phyloP scores from a whole-genome alignment of 2,113 vertebrate species.

The Colinus virginianus region DNA sequence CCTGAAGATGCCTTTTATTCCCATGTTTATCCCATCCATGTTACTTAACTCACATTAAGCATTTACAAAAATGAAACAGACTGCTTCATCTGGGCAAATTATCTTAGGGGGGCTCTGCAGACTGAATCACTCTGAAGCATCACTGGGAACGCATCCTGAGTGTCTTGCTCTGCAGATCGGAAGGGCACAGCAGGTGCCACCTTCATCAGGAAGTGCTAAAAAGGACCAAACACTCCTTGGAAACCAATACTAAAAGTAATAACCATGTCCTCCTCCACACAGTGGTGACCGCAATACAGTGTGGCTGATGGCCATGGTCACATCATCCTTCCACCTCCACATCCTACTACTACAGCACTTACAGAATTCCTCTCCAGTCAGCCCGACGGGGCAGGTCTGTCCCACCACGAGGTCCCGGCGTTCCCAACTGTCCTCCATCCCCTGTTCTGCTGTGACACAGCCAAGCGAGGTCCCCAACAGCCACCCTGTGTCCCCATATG shows the following conservation, averaged over 20 bases:
- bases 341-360: constrained; percentile 66
- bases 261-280: neutral
- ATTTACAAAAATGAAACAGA: neutral
- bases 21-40: neutral
- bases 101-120: neutral
- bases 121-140: neutral
- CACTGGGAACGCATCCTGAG: neutral
- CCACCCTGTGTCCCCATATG: neutral
- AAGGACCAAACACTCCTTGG: neutral
- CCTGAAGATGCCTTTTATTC: neutral
- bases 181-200: neutral
- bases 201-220: neutral
- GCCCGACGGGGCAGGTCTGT: constrained; percentile 70
- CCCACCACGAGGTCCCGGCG: constrained; percentile 71
- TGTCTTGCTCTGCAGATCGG: neutral
- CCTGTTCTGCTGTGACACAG: rapidly evolving
- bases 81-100: neutral
- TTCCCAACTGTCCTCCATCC: constrained; percentile 60
- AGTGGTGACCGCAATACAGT: neutral
- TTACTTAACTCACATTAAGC: neutral
- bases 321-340: neutral
- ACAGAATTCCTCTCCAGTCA: constrained; percentile 81
- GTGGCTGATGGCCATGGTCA: neutral
- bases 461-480: neutral
- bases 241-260: neutral